Conservation (phyloP, 2,888 invertebrate genomes). For the Heliothis peltigera region DNA sequence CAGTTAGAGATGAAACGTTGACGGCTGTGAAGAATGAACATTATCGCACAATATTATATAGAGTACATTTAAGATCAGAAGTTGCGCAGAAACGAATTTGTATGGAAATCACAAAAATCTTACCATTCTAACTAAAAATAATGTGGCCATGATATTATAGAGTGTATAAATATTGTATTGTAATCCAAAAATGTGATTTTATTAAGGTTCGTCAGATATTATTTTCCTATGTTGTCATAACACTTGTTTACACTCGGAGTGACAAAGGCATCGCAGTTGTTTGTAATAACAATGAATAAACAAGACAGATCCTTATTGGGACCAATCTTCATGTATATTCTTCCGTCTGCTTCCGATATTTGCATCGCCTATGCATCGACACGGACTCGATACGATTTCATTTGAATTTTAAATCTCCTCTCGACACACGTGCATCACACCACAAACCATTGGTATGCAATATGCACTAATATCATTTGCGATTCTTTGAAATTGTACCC, state of each 20-base stretch:
- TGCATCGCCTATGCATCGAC: slow-evolving; percentile 26
- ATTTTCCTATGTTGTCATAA: no score
- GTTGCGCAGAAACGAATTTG: no score
- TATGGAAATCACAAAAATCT: no score
- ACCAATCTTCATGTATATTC: slow-evolving; percentile 30
- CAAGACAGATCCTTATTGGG: background rate
- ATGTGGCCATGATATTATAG: no score
- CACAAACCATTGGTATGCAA: slow-evolving; percentile 37
- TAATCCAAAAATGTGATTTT: no score
- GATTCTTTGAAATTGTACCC: slow-evolving; percentile 10
- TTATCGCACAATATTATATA: no score
- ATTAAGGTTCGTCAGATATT: background rate
- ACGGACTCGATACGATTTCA: slow-evolving; percentile 29
- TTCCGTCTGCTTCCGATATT: slow-evolving; percentile 21
- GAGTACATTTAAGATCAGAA: no score
- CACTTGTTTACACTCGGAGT: no score
- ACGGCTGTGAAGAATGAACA: no score
- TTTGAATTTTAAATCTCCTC: slow-evolving; percentile 58
- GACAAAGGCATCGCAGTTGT: background rate
- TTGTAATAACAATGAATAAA: background rate
- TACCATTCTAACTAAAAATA: no score
- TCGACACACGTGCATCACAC: slow-evolving; percentile 20
- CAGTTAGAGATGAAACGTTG: no score
- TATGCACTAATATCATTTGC: background rate
- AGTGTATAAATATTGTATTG: no score